Conservation (phyloP, 2,113 vertebrate genomes). For the Rhombomys opimus region DNA sequence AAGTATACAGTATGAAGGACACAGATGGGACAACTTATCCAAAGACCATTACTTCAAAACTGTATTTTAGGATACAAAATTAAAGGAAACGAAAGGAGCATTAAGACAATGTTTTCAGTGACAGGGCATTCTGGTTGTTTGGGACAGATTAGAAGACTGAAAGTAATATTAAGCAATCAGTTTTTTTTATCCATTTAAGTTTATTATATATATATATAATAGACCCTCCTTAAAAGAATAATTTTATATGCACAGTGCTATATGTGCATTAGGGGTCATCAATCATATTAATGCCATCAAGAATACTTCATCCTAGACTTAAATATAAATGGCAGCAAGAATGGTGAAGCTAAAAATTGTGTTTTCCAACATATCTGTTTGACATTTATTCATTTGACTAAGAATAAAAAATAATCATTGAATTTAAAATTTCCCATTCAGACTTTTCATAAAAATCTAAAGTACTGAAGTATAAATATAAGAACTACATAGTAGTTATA, state of each 20-base stretch:
- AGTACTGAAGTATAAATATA: conserved; percentile 25
- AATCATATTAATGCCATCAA: background rate
- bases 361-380: background rate
- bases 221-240: background rate
- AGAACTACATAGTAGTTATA: background rate
- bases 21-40: background rate
- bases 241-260: background rate
- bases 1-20: background rate
- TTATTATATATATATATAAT: background rate
- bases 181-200: background rate
- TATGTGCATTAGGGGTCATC: background rate
- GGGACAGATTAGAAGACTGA: background rate
- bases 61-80: background rate
- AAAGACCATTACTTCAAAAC: background rate
- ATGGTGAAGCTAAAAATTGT: background rate
- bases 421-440: conserved; percentile 46
- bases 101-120: background rate
- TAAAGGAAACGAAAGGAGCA: background rate
- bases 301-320: background rate
- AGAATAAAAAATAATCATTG: conserved; percentile 47
- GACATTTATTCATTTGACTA: conserved; percentile 30
- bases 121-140: background rate
- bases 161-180: background rate
- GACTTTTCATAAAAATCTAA: conserved; percentile 23
- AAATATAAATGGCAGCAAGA: background rate